Conservation (phyloP, 2,888 invertebrate species). For the Axea sp. region DNA sequence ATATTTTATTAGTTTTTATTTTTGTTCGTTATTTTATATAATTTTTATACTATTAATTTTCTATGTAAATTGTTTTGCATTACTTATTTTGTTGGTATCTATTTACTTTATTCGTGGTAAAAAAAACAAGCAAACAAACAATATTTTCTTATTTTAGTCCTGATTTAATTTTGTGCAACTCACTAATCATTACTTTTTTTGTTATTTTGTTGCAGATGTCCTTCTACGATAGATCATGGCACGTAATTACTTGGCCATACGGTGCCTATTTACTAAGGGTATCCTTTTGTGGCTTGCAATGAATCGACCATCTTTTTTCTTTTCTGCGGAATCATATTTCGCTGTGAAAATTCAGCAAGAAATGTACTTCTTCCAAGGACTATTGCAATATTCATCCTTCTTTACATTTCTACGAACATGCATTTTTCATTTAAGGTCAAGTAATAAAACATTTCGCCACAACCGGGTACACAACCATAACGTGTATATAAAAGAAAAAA, state of each 20-base stretch:
- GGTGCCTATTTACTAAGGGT: conserved; percentile 14
- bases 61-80: too few species aligned
- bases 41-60: too few species aligned
- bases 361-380: conserved; percentile 25
- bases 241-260: conserved; percentile 29
- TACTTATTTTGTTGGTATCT: too few species aligned
- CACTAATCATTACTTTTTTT: conserved; percentile 14
- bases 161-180: too few species aligned
- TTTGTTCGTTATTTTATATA: too few species aligned
- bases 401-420: conserved; percentile 30
- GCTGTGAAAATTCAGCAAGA: conserved; percentile 1
- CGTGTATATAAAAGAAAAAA: too few species aligned
- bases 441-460: conserved; percentile 31
- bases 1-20: too few species aligned
- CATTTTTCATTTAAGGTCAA: conserved; percentile 39
- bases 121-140: too few species aligned
- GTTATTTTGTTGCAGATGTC: conserved; percentile 37
- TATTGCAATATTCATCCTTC: conserved; percentile 26
- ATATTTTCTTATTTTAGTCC: too few species aligned
- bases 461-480: too few species aligned
- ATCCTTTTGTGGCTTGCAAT: conserved; percentile 35
- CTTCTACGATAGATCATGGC: conserved; percentile 7
- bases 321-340: background rate
- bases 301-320: conserved; percentile 31
- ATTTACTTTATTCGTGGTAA: too few species aligned